Percentiles rank a stretch among this genome's conserved stretches.
Conservation (phyloP, 2,113 vertebrate species). For the Phaethon lepturus region DNA sequence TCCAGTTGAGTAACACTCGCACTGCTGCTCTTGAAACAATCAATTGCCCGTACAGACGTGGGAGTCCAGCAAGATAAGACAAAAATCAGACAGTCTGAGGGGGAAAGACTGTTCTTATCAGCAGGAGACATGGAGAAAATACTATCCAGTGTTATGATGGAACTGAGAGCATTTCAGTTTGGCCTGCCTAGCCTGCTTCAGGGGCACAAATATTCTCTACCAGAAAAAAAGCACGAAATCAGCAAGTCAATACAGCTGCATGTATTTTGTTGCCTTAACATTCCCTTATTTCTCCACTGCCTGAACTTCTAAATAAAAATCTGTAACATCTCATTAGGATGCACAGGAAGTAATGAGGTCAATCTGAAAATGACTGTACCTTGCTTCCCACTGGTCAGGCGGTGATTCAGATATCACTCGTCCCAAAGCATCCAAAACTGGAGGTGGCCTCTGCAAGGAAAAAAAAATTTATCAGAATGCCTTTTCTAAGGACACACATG, state of each 20-base stretch:
- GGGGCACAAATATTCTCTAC: not conserved
- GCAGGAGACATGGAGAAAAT: not conserved
- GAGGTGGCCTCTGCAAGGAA: conserved; percentile 87
- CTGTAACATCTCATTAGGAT: not conserved
- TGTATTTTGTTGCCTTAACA: not conserved
- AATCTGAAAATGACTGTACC: conserved; percentile 73
- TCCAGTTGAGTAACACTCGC: not conserved
- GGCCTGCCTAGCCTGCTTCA: not conserved
- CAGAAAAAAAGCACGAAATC: not conserved
- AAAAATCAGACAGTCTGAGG: not conserved
- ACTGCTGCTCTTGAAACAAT: conserved; percentile 3
- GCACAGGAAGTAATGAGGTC: not conserved
- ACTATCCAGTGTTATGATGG: not conserved
- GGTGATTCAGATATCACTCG: conserved; percentile 95
- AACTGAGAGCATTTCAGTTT: not conserved
- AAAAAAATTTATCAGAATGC: not conserved
- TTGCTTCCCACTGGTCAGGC: conserved; percentile 98
- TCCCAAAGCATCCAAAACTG: conserved; percentile 93
- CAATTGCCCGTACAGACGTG: not conserved
- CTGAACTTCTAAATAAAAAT: not conserved
- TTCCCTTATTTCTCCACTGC: not conserved
- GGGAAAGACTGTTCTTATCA: not conserved
- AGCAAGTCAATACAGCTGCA: not conserved
- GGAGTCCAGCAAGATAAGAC: not conserved
- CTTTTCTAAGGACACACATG: rapidly evolving